Base-by-base conservation (phyloP, 2,888 invertebrate genomes). In the Netelia inedita region DNA sequence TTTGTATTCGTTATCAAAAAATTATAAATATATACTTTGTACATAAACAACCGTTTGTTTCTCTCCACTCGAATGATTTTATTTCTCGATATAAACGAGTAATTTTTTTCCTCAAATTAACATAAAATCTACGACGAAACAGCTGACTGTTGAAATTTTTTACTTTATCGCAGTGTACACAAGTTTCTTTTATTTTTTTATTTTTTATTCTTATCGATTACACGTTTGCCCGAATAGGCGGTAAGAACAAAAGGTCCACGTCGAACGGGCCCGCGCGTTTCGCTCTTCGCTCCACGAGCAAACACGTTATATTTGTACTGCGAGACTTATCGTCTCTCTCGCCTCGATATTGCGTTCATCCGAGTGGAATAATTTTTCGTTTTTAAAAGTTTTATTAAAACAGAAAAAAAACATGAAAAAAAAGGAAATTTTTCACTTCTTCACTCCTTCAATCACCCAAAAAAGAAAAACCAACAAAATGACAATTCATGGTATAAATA, bases 301-400 rank as follows among this genome's bases (percentile, higher is more conserved):
- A 81, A 78, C 66, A 79, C 61, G 53, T 69, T 35, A 23, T 80
- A 76, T 84, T 76, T 80, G 75, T 55, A 71, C 66, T 63, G 9
- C 35, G 61, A 72, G 75, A 72, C 66, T 68, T 61, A 46, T 21
- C 16, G 55, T 55, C 5, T 55, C 3, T 55, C 19, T 75, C 46
- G 61, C 14, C 61, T 76, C 55, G 50, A 61, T 80, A 76, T 66
- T 61, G 16, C 63, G 76, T 65, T 74, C 35, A 63, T 79, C 50
- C 79, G 50, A 50, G 46, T 71, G 57, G 10, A 80, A 76, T 83
- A n/a, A 21, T 72, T 76, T 21, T 43, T 28, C 23, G 9, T 6
- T 16, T 53, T 75, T 23, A 2, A 10, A 10, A 10, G 10, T 46
- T 50, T 21, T 28, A 19, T 6, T 21, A n/a, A 50, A 2, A 6